Percentiles rank a stretch among this genome's conserved stretches.
These are phyloP conservation scores for Anas acuta DNA, from an alignment of 2,797 vertebrate genomes.

Conservation along the genomic window DNA sequence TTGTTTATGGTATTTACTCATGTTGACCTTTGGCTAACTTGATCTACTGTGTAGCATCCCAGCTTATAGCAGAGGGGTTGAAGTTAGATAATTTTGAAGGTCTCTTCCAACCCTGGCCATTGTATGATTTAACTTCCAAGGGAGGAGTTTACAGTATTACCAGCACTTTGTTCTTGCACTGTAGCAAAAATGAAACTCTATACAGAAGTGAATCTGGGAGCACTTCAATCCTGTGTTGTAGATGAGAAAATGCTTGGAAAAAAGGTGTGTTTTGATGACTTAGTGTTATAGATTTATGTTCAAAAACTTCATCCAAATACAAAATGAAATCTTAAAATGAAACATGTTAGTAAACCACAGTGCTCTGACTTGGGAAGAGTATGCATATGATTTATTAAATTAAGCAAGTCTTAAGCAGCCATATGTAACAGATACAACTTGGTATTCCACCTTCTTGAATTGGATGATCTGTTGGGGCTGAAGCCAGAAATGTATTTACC, in stretches of 20 bases:
- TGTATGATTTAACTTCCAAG: not conserved
- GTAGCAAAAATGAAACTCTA: not conserved
- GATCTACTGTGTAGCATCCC: too few species aligned
- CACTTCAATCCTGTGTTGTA: not conserved
- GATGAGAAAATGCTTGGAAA: not conserved
- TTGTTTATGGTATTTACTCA: not conserved
- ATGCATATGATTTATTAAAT: not conserved
- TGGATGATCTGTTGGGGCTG: not conserved
- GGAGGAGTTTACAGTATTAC: not conserved
- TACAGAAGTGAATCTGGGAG: not conserved
- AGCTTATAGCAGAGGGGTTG: too few species aligned
- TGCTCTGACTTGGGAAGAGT: not conserved
- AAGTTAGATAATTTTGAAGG: too few species aligned
- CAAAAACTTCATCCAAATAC: not conserved
- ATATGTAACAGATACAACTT: not conserved
- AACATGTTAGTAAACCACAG: not conserved
- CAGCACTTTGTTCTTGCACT: not conserved
- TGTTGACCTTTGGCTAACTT: too few species aligned
- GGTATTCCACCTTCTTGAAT: not conserved
- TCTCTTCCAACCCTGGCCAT: too few species aligned
- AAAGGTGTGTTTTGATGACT: not conserved
- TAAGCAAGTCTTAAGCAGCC: not conserved
- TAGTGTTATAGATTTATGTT: not conserved
- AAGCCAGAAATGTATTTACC: not conserved
- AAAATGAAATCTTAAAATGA: not conserved